Base-by-base conservation (phyloP, 2,888 invertebrate genomes). In the Cremastinae sp. region DNA sequence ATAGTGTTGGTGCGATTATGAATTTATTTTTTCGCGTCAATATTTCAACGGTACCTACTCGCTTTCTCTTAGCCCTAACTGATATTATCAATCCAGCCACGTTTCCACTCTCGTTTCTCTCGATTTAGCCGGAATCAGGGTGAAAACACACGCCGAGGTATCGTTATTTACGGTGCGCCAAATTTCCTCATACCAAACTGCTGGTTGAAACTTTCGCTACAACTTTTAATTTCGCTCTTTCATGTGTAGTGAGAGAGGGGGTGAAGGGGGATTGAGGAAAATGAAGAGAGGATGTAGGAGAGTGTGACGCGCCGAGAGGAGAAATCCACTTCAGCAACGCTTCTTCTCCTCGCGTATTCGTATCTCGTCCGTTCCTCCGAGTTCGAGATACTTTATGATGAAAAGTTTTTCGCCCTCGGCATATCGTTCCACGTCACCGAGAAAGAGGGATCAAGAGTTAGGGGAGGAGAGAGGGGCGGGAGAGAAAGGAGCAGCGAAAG, bases 311-410 rank as follows among this genome's bases (percentile, higher is more conserved):
- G 43, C 37, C 10, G 51, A 16, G 35, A 14, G 35, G 61, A 39
- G 55, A 64, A 58, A 51, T 28, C 49, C 62, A 55, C 0, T 18
- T 14, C 37, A 37, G 10, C 37, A 41, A 16, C 22, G 18, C 12
- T 41, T 41, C 9, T 39, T 39, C 66, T 68, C 68, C 45, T 64
- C 35, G 49, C 37, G 66, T 64, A 59, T 71, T 68, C 71, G 59
- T 62, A 53, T 43, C 64, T 64, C 64, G 65, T 71, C 61, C 53
- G 4, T 18, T 61, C 59, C 43, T 5, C 28, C 65, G 69, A 79
- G 75, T 75, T 80, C 78, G 79, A 76, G 79, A 82, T 83, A 82
- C 82, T 82, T 83, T 82, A 82, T 75, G 78, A 78, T 70, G 76
- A 78, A 79, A 82, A 81, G 75, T 82, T 81, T 77, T 80, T 70